phyloP scores from a whole-genome alignment of 2,888 invertebrate species.

The Mesochorus sp. region DNA sequence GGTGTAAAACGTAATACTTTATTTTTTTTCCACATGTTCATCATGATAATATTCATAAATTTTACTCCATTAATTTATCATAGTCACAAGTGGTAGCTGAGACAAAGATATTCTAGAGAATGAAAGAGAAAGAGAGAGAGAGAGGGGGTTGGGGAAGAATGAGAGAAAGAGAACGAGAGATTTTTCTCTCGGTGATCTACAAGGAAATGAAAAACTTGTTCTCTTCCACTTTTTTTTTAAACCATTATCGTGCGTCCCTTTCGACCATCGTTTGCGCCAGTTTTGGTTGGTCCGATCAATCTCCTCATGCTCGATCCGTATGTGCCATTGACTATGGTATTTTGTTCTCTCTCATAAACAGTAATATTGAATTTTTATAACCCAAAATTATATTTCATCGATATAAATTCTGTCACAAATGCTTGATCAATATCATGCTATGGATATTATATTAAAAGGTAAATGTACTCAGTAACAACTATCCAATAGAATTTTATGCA shows the following conservation, averaged over 20 bases:
- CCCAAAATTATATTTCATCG: too few relatives aligned
- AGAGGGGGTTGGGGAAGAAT: background rate
- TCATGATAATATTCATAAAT: constrained; percentile 70
- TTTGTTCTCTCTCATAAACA: too few relatives aligned
- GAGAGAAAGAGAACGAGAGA: background rate
- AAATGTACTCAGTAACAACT: background rate
- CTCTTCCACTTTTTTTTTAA: background rate
- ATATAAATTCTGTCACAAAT: too few relatives aligned
- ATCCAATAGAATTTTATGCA: background rate
- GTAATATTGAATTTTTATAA: too few relatives aligned
- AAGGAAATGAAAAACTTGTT: background rate
- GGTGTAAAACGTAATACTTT: constrained; percentile 71
- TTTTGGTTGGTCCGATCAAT: too few relatives aligned
- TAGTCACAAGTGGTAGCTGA: constrained; percentile 58
- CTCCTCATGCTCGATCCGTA: too few relatives aligned
- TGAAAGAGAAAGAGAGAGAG: constrained; percentile 4
- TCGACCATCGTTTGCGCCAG: background rate
- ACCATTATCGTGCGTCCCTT: background rate
- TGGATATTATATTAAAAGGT: too few relatives aligned
- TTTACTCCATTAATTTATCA: constrained; percentile 68
- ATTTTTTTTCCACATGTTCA: constrained; percentile 65
- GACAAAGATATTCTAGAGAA: constrained; percentile 11
- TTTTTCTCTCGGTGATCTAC: background rate
- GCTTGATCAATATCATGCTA: too few relatives aligned
- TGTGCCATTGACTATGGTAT: too few relatives aligned